phyloP scores from a whole-genome alignment of 1,140 invertebrate genomes.

The Micrasema longulum region DNA sequence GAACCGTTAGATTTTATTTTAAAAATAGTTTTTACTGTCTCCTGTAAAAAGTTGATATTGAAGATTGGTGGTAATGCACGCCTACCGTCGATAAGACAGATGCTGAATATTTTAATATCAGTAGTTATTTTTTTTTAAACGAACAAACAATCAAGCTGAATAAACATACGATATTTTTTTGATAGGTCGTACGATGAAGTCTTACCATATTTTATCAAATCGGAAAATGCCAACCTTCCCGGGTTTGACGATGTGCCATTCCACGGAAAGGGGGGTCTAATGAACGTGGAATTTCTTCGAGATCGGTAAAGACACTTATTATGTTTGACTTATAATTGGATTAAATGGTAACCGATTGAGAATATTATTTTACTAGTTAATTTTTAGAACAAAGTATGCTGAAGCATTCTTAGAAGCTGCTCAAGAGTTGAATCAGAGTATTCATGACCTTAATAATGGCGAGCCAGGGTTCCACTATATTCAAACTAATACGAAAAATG shows the following conservation, averaged over 20 bases:
- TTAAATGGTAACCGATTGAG: too few species aligned
- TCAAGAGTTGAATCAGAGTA: constrained; percentile 69
- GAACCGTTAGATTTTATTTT: too few species aligned
- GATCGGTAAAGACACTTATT: constrained; percentile 69
- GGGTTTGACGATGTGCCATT: constrained; percentile 66
- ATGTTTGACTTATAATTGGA: too few species aligned
- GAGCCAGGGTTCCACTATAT: constrained; percentile 73
- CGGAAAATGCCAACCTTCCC: constrained; percentile 69
- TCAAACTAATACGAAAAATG: constrained; percentile 73
- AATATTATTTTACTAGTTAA: too few species aligned
- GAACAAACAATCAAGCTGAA: too few species aligned
- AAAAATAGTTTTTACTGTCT: too few species aligned
- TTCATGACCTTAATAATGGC: constrained; percentile 74
- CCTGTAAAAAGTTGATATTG: too few species aligned
- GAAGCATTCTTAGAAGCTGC: constrained; percentile 75
- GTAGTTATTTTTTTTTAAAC: too few species aligned
- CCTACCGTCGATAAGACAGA: too few species aligned
- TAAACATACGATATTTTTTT: constrained; percentile 28
- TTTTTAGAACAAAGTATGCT: constrained; percentile 65
- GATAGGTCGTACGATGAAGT: constrained; percentile 77
- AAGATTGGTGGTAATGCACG: too few species aligned
- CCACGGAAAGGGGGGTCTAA: constrained; percentile 69
- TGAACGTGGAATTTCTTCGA: constrained; percentile 69
- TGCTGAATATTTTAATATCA: too few species aligned
- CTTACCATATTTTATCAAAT: constrained; percentile 75